Evolutionary conservation across 1,140 invertebrate species (phyloP).

Genomic region (Gerris buenoi): DNA sequence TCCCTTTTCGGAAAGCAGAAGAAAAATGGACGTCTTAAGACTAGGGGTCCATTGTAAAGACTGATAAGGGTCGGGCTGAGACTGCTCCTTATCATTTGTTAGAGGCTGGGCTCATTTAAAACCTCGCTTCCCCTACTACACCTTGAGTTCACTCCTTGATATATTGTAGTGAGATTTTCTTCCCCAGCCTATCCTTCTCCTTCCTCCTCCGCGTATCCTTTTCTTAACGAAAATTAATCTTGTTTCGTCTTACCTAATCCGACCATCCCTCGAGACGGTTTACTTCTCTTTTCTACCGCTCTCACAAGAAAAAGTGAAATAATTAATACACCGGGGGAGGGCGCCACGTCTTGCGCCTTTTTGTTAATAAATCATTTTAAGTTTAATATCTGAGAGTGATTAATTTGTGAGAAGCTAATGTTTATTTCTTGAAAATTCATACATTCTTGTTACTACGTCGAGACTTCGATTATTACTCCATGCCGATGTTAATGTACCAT

Average conservation of each 20-base stretch:
- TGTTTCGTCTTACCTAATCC: not conserved
- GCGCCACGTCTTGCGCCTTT: too few relatives aligned
- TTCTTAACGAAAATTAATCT: not conserved
- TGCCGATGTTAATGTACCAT: too few relatives aligned
- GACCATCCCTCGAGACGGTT: not conserved
- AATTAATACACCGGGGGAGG: not conserved
- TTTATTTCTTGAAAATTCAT: not conserved
- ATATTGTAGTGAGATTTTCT: not conserved
- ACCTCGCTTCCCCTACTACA: not conserved
- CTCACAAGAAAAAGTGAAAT: not conserved
- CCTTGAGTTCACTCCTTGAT: not conserved
- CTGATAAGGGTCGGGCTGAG: not conserved
- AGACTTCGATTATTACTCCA: too few relatives aligned
- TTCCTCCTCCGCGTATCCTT: not conserved
- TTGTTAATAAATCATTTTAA: not conserved
- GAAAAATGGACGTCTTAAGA: not conserved
- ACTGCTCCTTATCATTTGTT: not conserved
- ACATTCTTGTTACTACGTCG: not conserved
- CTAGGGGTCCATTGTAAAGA: not conserved
- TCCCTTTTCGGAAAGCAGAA: not conserved
- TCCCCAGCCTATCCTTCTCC: too few relatives aligned
- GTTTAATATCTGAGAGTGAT: not conserved
- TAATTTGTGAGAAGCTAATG: not conserved
- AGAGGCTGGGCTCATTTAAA: not conserved
- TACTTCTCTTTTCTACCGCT: not conserved